phyloP scores from a whole-genome alignment of 2,888 invertebrate genomes.

The Trissonchulus latispiculum region DNA sequence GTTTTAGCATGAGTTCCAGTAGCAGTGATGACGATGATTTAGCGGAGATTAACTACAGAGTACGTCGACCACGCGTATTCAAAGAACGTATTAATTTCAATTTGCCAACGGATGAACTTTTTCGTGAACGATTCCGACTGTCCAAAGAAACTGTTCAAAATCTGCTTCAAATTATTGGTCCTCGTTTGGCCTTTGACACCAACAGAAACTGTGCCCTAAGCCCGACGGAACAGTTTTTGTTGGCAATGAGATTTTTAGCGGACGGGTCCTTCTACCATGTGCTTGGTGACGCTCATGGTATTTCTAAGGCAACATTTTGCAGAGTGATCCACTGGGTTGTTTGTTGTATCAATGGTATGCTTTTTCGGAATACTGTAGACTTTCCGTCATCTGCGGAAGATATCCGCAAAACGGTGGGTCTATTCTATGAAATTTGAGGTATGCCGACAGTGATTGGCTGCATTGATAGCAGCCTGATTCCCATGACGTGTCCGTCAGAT shows the following conservation, averaged over 20 bases:
- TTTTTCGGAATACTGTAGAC: not conserved
- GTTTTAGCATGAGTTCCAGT: not conserved
- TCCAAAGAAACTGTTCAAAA: not conserved
- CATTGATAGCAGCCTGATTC: constrained; percentile 20
- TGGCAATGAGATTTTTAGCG: not conserved
- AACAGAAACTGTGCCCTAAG: not conserved
- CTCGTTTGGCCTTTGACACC: not conserved
- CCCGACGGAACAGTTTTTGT: not conserved
- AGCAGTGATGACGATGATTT: not conserved
- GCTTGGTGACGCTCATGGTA: not conserved
- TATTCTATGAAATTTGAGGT: not conserved
- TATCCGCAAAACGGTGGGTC: not conserved
- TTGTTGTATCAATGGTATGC: not conserved
- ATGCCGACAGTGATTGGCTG: not conserved
- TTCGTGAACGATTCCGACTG: not conserved
- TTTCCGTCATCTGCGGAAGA: not conserved
- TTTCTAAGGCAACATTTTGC: not conserved
- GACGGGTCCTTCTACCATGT: not conserved
- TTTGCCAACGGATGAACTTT: not conserved
- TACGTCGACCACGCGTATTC: not conserved
- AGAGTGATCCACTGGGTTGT: not conserved
- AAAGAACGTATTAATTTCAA: not conserved
- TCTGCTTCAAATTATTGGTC: not conserved
- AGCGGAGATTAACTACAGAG: not conserved
- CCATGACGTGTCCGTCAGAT: constrained; percentile 11